Conservation (phyloP, 2,888 invertebrate genomes). For the Athetis lepigone region DNA sequence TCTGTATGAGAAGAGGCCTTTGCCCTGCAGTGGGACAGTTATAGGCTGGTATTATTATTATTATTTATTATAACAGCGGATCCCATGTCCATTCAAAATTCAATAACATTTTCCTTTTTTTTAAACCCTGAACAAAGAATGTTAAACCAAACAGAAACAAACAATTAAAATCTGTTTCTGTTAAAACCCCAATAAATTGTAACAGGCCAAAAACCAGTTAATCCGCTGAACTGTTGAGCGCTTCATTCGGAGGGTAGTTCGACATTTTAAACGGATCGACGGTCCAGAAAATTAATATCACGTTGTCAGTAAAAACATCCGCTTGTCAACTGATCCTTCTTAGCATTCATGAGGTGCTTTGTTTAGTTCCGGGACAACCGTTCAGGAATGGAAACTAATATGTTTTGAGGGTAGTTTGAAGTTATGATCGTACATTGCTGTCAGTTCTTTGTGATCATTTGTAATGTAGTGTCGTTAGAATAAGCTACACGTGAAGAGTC, state of each 20-base stretch:
- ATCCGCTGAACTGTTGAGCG: constrained; percentile 41
- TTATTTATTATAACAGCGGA: no score
- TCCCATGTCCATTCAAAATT: no score
- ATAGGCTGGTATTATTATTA: no score
- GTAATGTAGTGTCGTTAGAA: no score
- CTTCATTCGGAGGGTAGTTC: constrained; percentile 51
- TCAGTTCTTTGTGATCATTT: no score
- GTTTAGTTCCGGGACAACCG: constrained; percentile 21
- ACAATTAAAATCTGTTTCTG: constrained; percentile 43
- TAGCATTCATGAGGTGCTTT: constrained; percentile 34
- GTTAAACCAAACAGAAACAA: constrained; percentile 26
- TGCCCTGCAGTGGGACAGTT: no score
- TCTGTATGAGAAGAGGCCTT: no score
- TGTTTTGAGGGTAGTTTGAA: constrained; percentile 39
- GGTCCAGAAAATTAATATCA: constrained; percentile 69
- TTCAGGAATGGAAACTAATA: constrained; percentile 38
- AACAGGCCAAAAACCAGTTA: constrained; percentile 48
- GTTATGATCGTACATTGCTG: constrained; percentile 20
- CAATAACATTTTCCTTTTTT: neutral
- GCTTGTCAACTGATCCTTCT: constrained; percentile 49
- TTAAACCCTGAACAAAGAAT: constrained; percentile 14
- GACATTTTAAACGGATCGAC: constrained; percentile 57
- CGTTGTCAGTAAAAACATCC: constrained; percentile 51
- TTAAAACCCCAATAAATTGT: constrained; percentile 58
- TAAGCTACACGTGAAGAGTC: no score